phyloP scores from a whole-genome alignment of 2,888 invertebrate genomes.

The Scaptomyza polygonia region DNA sequence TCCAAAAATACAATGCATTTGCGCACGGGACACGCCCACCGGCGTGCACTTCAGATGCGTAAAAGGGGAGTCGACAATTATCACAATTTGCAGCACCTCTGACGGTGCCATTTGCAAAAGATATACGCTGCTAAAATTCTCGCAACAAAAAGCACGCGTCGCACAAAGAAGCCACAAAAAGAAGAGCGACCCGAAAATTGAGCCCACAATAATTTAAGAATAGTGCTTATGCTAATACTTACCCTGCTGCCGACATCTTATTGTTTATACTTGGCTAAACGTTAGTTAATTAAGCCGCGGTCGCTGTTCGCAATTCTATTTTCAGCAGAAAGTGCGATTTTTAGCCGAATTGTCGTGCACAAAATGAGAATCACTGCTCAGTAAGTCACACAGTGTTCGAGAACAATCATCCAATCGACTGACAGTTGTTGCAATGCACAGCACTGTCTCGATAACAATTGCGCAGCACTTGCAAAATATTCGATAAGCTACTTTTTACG shows the following conservation, averaged over 20 bases:
- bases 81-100: constrained; percentile 11
- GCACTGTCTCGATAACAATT: constrained; percentile 18
- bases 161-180: constrained; percentile 71
- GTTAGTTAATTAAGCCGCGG: constrained; percentile 37
- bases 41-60: constrained; percentile 1
- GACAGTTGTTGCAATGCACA: constrained; percentile 40
- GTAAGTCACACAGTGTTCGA: constrained; percentile 51
- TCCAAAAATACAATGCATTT: constrained; percentile 60
- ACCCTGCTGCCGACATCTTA: constrained; percentile 79
- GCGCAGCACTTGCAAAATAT: neutral
- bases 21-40: constrained; percentile 72
- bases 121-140: constrained; percentile 63
- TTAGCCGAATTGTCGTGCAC: constrained; percentile 61
- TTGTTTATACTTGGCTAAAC: constrained; percentile 44
- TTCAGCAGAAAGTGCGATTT: constrained; percentile 60
- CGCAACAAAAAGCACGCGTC: constrained; percentile 69
- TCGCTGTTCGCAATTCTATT: constrained; percentile 36
- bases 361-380: constrained; percentile 57
- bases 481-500: neutral
- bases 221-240: constrained; percentile 10
- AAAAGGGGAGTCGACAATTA: constrained; percentile 6
- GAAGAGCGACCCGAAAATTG: constrained; percentile 26
- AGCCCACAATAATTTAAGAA: constrained; percentile 8
- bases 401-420: constrained; percentile 36
- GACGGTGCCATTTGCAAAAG: constrained; percentile 28